These are phyloP conservation scores for Tortrix viridana DNA, from an alignment of 2,888 invertebrate genomes.

Conservation along the genomic window DNA sequence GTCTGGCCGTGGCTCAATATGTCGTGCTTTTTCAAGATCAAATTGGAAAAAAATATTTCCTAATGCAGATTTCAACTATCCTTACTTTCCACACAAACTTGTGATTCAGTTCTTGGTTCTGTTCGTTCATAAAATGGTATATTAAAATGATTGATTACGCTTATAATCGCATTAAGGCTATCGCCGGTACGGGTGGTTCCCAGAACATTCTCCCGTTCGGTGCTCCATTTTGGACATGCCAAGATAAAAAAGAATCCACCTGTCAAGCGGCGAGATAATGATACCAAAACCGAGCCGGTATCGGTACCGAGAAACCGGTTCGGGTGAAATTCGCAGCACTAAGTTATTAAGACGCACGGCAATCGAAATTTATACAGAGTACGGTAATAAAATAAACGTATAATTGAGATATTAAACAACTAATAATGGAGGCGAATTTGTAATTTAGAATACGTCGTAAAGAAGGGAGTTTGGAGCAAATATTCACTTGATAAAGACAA, in stretches of 20 bases:
- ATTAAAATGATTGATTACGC: slow-evolving; percentile 7
- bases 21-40: no score
- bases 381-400: slow-evolving; percentile 35
- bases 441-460: slow-evolving; percentile 2
- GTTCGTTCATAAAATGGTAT: no score
- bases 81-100: no score
- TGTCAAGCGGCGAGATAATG: slow-evolving; percentile 51
- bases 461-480: no score
- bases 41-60: no score
- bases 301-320: slow-evolving; percentile 43
- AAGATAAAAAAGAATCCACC: slow-evolving; percentile 58
- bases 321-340: slow-evolving; percentile 51
- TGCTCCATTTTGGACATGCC: slow-evolving; percentile 41
- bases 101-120: no score
- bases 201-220: slow-evolving; percentile 20
- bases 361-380: slow-evolving; percentile 47
- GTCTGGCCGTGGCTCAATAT: no score
- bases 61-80: no score
- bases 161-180: slow-evolving; percentile 18
- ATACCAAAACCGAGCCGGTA: slow-evolving; percentile 43
- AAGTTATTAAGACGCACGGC: slow-evolving; percentile 51
- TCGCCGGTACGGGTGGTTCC: slow-evolving; percentile 18
- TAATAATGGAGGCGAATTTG: slow-evolving; percentile 4
- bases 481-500: no score
- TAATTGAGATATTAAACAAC: slow-evolving; percentile 12